phyloP scores from a whole-genome alignment of 53 echinoderm and acorn worm species.

The Paracentrotus lividus region DNA sequence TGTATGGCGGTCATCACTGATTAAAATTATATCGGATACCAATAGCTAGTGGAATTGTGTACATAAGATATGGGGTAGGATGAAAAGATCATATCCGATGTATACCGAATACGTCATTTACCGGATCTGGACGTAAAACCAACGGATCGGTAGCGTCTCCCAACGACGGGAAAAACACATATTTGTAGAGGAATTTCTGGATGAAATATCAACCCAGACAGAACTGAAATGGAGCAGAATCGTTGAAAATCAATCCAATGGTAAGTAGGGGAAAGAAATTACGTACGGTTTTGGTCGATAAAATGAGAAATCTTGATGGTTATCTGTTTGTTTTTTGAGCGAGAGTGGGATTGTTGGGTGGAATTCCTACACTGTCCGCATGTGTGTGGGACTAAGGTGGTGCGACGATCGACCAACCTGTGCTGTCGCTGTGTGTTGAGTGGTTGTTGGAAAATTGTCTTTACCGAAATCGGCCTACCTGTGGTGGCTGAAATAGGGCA shows the following conservation, averaged over 20 bases:
- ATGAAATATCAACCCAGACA: neutral
- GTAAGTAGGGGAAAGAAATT: neutral
- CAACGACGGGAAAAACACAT: neutral
- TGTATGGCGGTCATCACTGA: neutral
- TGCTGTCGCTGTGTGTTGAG: too few species aligned
- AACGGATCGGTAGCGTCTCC: neutral
- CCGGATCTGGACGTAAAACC: neutral
- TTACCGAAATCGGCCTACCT: too few species aligned
- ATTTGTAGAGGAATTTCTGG: neutral
- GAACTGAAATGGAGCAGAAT: neutral
- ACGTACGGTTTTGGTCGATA: neutral
- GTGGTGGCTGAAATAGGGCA: too few species aligned
- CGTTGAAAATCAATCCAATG: neutral
- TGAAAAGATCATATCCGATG: neutral
- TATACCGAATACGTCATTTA: neutral
- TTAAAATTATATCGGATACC: neutral
- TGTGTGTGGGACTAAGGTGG: too few species aligned
- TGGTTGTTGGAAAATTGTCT: too few species aligned
- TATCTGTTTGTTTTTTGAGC: neutral
- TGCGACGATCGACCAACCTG: too few species aligned
- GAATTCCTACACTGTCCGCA: too few species aligned
- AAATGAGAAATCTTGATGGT: neutral
- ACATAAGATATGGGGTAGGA: neutral
- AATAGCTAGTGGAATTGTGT: neutral
- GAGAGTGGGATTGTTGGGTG: neutral